phyloP scores from a whole-genome alignment of 2,888 invertebrate species.

The Conomelus anceps region DNA sequence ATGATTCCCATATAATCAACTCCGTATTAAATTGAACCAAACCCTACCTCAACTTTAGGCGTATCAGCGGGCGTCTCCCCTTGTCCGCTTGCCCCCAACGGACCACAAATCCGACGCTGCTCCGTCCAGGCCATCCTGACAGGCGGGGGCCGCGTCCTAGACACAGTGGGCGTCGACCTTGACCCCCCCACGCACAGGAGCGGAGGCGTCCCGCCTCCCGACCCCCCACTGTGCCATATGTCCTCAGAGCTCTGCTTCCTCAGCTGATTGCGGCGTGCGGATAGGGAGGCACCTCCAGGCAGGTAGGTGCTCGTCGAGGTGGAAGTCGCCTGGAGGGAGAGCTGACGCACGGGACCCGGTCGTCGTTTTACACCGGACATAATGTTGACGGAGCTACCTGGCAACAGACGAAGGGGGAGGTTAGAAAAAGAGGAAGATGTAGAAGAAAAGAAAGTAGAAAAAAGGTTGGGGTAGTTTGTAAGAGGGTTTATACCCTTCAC shows the following conservation, averaged over 20 bases:
- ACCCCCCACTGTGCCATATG: slow-evolving; percentile 4
- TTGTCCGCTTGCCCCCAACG: no score
- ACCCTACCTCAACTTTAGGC: neutral
- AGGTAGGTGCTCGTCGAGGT: neutral
- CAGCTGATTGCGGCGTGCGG: slow-evolving; percentile 19
- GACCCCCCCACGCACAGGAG: neutral
- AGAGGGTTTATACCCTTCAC: no score
- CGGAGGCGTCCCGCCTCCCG: neutral
- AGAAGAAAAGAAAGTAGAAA: no score
- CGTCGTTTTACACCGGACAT: slow-evolving; percentile 6
- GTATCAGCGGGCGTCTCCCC: neutral
- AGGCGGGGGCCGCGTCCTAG: slow-evolving; percentile 15
- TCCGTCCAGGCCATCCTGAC: slow-evolving; percentile 25
- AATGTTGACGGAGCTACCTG: neutral
- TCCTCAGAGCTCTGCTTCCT: slow-evolving; percentile 27
- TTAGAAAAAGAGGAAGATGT: no score
- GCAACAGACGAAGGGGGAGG: no score
- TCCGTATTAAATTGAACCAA: no score
- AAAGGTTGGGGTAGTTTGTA: no score
- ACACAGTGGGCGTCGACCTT: neutral
- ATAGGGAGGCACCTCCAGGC: neutral
- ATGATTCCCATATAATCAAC: no score
- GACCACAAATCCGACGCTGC: slow-evolving; percentile 8
- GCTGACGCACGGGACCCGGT: slow-evolving; percentile 26
- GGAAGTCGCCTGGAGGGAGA: slow-evolving; percentile 28